Base-by-base conservation (phyloP, 2,888 invertebrate species). In the Priocnemis perturbator region DNA sequence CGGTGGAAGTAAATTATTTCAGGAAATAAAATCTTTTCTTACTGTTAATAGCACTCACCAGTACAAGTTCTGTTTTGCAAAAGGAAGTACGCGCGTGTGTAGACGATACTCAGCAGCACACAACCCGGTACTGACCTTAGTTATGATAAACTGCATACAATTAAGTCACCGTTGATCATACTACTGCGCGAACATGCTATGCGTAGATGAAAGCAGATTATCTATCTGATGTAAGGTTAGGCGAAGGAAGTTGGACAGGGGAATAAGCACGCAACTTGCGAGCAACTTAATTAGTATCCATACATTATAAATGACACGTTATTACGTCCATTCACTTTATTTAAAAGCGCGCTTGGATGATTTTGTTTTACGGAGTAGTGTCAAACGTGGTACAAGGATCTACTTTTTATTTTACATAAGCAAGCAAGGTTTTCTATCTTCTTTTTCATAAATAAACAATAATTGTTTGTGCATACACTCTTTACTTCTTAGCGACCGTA, bases 241-340 rank as follows among this genome's bases (percentile, higher is more conserved):
- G 62, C 64, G 75, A 63, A 3, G 79, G 69, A 71, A 74, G 75
- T 65, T 61, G 64, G 81, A 61, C 73, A 72, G 74, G 79, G 78
- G 78, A 75, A 77, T 76, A 77, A 80, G 77, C 83, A 81, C 86
- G 87, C 86, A 86, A 84, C 87, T 87, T 87, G 85, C 83, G 84
- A 84, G 83, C 83, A 84, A 87, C 86, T 87, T 86, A 86, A 87
- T 87, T 86, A 87, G 83, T 79, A 85, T 83, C 82, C 81, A 83
- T 85, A 86, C 85, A 85, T 84, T 81, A 77, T 73, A 83, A 79
- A 77, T 71, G 71, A 73, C 69, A 57, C 71, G 53, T 67, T 68
- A 64, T 57, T 64, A 68, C 67, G 47, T 17, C 7, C 47, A 15
- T 47, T 47, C 9, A 15, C 3, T 26, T 26, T 3, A 3, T 26